A percentile compares a stretch with the other conserved stretches of the same genome.
Conservation (phyloP, 2,113 vertebrate genomes). For the Silurus glanis region DNA sequence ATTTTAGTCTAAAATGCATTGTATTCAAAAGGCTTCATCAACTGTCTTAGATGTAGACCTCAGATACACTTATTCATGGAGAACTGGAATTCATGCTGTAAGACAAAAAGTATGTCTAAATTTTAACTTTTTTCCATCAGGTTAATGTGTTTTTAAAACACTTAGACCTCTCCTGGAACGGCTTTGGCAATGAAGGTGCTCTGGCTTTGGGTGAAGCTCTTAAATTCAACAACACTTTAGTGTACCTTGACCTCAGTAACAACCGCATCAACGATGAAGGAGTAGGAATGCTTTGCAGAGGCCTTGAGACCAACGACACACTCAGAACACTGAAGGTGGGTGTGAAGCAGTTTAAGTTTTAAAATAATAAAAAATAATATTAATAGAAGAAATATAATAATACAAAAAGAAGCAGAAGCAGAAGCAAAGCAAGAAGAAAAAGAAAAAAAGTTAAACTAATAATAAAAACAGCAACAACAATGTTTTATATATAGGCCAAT, state of each 20-base stretch:
- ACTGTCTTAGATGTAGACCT: not conserved
- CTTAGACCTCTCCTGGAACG: constrained; percentile 85
- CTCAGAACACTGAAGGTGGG: constrained; percentile 80
- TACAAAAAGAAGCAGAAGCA: not conserved
- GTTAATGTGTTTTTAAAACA: constrained; percentile 77
- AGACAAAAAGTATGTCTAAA: not conserved
- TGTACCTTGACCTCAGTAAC: constrained; percentile 79
- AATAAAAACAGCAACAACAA: not conserved
- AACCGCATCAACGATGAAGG: constrained; percentile 84
- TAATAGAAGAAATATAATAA: not conserved
- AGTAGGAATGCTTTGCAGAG: constrained; percentile 76
- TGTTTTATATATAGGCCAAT: not conserved
- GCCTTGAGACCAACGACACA: constrained; percentile 81
- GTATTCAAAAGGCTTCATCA: not conserved
- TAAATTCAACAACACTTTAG: constrained; percentile 78
- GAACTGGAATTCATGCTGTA: not conserved
- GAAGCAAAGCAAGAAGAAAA: too few species aligned
- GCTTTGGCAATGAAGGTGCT: constrained; percentile 87
- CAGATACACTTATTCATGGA: too few species aligned
- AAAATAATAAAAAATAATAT: not conserved
- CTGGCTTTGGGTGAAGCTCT: constrained; percentile 84
- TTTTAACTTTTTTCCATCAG: constrained; percentile 60
- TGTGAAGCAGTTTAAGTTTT: not conserved
- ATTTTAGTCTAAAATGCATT: not conserved
- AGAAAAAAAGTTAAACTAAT: not conserved